Evolutionary conservation across 1,140 invertebrate genomes (phyloP), one percentile per base, ranked within the genome.

Genomic region (Phthorimaea operculella): DNA sequence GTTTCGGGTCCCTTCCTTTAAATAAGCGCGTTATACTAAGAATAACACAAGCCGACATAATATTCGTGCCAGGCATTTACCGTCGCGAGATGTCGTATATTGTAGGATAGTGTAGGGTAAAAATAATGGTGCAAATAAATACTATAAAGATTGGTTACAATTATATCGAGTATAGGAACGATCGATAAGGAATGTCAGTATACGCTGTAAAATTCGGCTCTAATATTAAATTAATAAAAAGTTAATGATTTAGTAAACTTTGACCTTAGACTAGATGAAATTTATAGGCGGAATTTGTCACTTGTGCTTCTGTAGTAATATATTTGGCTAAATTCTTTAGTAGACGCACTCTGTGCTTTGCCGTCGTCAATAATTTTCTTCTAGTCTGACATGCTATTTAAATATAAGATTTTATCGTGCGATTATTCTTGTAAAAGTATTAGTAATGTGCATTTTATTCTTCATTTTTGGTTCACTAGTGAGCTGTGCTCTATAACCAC

Each of bases 201-300:
- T 74, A 72, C 70, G 72, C 59, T 59, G 58, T 70, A 64, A 64
- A 52, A 57, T n/a, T 42, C 11, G 11, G 1, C 14, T 42, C 11
- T 42, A 11, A 42, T 42, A 42, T 11, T 4, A 14, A 42, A 42
- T 42, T n/a, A n/a, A 14, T 42, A 6, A 28, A 4, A 28, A 28
- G 6, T 28, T 28, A 28, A 28, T 28, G 6, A 28, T 28, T 28
- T 4, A 28, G 21, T 28, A 28, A 28, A 28, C 21, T 4, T 28
- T 28, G 21, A 28, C 21, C 21, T 28, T 28, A 28, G 21, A 28
- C 21, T 28, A 28, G 21, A 28, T 28, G 21, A 28, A 28, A 28
- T 2, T 28, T 28, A 28, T 28, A 28, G 21, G 6, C 21, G 21
- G 21, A 28, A 6, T n/a, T n/a, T 6, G 21, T 28, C 21, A 28